Base-by-base conservation (phyloP, 2,797 vertebrate species). In the Streptopelia turtur region DNA sequence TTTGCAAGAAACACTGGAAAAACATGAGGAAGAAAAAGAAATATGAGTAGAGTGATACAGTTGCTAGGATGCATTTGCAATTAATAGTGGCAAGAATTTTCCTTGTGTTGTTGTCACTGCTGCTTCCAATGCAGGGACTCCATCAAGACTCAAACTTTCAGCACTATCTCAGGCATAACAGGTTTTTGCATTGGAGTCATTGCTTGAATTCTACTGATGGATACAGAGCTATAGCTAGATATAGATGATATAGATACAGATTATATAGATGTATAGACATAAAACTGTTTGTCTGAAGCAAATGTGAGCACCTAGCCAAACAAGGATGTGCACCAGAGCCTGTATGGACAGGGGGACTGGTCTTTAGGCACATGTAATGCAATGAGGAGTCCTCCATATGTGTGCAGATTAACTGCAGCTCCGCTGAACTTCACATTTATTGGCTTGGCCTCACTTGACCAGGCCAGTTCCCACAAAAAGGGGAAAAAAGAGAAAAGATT, bases 1-100 rank as follows among this genome's bases (percentile, higher is more conserved):
- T 76, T 93, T 92, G 72, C 59, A 80, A 95, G 43, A 87, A 93
- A 89, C 69, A 74, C 47, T 70, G 45, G 72, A 69, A 96, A 96
- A 78, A 75, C 31, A n/a, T 3, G 28, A 70, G 17, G 33, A 80
- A 86, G 76, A 69, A 88, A 86, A 83, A 56, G 80, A 95, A 94
- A 90, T 49, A 55, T 0, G 25, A 95, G 85, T 20, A 90, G 55
- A 25, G 35, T 28, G 75, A 87, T 37, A 65, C 28, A 91, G 83
- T 86, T 94, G 93, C 83, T 94, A 94, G 77, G 89, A 93, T 76
- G 87, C 6, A 3, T 66, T 65, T 33, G 59, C 47, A 90, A 82
- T 72, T 91, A 93, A 56, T 6, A 76, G 66, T 4, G 15, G 21
- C 82, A 76, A 88, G 47, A 71, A 69, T 78, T 92, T 88, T 65